phyloP scores from a whole-genome alignment of 2,888 invertebrate species.

The Chaetogeoica ovagalla region DNA sequence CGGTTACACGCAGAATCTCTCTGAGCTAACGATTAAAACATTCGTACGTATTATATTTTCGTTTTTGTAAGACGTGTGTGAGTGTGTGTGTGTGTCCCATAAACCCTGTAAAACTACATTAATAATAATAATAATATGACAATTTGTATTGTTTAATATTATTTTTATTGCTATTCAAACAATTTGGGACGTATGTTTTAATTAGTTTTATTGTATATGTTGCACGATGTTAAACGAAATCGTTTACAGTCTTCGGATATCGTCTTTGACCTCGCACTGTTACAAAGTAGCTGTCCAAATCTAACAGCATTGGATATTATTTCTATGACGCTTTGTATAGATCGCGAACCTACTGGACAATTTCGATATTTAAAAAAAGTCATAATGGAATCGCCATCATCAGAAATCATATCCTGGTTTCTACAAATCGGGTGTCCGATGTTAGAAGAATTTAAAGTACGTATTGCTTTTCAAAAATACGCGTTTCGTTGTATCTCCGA shows the following conservation, averaged over 20 bases:
- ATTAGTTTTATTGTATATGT: no score
- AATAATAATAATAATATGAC: no score
- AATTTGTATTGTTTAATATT: no score
- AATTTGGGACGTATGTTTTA: no score
- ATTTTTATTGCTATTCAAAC: no score
- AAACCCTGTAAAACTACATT: no score
- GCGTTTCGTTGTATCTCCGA: no score
- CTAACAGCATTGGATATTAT: not conserved
- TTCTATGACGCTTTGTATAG: not conserved
- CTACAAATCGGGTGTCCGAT: not conserved
- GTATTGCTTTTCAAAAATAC: no score
- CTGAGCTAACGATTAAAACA: constrained; percentile 10
- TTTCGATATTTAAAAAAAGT: not conserved
- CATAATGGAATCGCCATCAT: not conserved
- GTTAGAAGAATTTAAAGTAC: constrained; percentile 13
- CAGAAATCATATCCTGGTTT: constrained; percentile 1
- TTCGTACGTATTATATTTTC: not conserved
- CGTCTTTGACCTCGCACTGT: not conserved
- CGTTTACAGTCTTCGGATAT: not conserved
- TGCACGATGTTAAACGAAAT: not conserved
- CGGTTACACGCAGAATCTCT: not conserved
- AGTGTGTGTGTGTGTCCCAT: no score
- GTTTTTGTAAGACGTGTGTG: not conserved
- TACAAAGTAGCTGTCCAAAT: constrained; percentile 6
- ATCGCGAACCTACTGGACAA: not conserved